Evolutionary conservation across 2,888 invertebrate genomes (phyloP).

Genomic region (Dynastes tityus): DNA sequence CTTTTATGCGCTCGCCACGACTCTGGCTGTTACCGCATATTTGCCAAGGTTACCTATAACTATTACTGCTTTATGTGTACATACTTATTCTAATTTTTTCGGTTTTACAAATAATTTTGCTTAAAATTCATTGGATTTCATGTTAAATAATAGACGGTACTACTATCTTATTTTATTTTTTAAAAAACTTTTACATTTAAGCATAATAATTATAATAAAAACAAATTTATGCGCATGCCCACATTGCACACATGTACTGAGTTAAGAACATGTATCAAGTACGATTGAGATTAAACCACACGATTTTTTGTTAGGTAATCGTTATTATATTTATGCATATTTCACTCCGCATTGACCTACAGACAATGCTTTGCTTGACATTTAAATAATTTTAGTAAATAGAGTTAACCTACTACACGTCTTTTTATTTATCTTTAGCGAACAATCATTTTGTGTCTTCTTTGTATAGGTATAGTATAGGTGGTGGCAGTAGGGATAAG

Average conservation of each 20-base stretch:
- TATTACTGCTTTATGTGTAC: too few species aligned
- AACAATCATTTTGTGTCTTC: constrained; percentile 49
- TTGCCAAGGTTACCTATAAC: too few species aligned
- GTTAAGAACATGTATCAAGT: constrained; percentile 51
- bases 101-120: too few species aligned
- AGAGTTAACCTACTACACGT: constrained; percentile 2
- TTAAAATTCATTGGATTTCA: too few species aligned
- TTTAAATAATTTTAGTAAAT: constrained; percentile 32
- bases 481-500: constrained; percentile 49
- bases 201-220: constrained; percentile 60
- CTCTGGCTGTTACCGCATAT: too few species aligned
- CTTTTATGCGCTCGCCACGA: too few species aligned
- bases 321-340: constrained; percentile 55
- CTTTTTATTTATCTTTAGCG: constrained; percentile 50
- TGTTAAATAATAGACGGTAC: constrained; percentile 26
- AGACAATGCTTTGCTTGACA: constrained; percentile 30
- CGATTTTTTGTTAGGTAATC: constrained; percentile 55
- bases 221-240: constrained; percentile 58
- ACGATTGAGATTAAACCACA: constrained; percentile 49
- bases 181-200: constrained; percentile 66
- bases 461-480: constrained; percentile 20
- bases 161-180: constrained; percentile 58
- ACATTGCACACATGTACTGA: constrained; percentile 58
- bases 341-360: constrained; percentile 28
- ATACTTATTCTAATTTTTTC: too few species aligned